Evolutionary conservation across 2,797 vertebrate genomes (phyloP).

Genomic region (Tragelaphus eurycerus): DNA sequence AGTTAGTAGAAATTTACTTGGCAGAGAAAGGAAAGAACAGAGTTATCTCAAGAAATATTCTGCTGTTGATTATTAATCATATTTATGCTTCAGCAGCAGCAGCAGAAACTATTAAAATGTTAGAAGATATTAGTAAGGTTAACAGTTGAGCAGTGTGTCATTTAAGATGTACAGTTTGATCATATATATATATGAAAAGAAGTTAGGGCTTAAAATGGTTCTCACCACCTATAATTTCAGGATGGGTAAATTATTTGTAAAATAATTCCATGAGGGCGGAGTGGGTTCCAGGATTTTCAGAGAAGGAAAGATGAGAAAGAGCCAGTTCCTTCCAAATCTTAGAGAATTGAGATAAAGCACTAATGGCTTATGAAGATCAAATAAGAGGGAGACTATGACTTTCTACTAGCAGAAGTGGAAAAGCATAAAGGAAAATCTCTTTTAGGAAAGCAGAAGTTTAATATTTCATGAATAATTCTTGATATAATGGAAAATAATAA

Average conservation of each 20-base stretch:
- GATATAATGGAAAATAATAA: slow-evolving; percentile 42
- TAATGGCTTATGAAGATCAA: neutral
- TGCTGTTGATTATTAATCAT: neutral
- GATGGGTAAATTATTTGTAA: neutral
- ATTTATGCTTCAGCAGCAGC: neutral
- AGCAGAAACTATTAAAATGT: neutral
- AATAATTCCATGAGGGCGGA: neutral
- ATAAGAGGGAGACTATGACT: neutral
- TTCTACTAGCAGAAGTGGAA: neutral
- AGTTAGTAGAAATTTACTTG: neutral
- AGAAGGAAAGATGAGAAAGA: neutral
- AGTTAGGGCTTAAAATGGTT: neutral
- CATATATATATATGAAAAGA: neutral
- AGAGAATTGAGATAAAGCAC: neutral
- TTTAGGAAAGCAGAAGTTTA: slow-evolving; percentile 30
- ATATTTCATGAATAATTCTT: slow-evolving; percentile 50
- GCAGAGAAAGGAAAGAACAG: neutral
- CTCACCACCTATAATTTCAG: neutral
- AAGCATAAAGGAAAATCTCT: neutral
- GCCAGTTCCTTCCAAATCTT: neutral
- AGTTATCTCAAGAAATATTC: slow-evolving; percentile 1
- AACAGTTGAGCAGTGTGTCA: neutral
- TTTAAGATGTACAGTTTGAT: neutral
- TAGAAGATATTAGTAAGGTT: slow-evolving; percentile 42
- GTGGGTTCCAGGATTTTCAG: neutral